Percentiles rank a stretch among this genome's conserved stretches.
phyloP scores from a whole-genome alignment of 1,140 invertebrate species.

The Aphelinus certus region DNA sequence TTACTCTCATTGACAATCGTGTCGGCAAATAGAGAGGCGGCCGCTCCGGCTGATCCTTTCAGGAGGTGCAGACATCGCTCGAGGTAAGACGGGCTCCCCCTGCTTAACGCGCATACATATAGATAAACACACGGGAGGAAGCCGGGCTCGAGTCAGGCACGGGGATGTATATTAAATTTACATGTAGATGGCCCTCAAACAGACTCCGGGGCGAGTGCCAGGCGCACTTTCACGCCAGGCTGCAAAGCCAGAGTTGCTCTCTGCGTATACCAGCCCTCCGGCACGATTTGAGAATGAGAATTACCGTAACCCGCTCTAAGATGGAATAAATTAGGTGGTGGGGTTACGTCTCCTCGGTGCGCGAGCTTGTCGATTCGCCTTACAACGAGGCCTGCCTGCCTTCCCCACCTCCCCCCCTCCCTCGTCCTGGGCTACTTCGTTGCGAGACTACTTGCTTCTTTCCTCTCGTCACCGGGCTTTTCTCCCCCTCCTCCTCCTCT shows the following conservation, averaged over 20 bases:
- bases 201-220: constrained; percentile 34
- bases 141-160: neutral
- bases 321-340: constrained; percentile 42
- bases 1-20: constrained; percentile 42
- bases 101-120: constrained; percentile 33
- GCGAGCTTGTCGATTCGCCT: constrained; percentile 3
- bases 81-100: neutral
- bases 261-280: neutral
- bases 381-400: neutral
- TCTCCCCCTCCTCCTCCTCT: neutral
- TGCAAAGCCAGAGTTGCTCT: neutral
- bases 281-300: constrained; percentile 35
- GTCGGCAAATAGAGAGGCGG: constrained; percentile 32
- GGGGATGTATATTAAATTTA: constrained; percentile 43
- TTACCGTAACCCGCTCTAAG: constrained; percentile 33
- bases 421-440: neutral
- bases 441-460: neutral
- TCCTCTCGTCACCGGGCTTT: no score
- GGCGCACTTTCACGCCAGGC: constrained; percentile 12
- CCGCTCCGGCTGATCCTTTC: constrained; percentile 2
- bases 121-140: constrained; percentile 1
- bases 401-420: neutral
- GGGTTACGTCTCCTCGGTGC: neutral
- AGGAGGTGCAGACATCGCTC: no score
- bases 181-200: constrained; percentile 44